Conservation (phyloP, 2,797 vertebrate genomes). For the Falco columbarius region DNA sequence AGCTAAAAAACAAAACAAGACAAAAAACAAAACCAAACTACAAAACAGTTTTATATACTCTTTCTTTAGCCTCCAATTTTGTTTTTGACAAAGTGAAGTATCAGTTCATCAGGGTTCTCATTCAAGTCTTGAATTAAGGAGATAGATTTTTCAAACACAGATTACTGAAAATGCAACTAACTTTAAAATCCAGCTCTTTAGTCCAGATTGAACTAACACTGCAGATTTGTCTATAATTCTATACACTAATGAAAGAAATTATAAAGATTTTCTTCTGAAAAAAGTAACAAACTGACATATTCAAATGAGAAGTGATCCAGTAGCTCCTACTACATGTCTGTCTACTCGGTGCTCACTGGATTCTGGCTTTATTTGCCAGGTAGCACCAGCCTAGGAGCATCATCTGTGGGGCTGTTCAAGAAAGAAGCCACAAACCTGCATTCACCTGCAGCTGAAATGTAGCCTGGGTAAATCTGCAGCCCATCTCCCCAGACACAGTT, state of each 20-base stretch:
- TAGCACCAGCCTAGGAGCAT: too few species aligned
- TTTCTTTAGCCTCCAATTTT: not conserved
- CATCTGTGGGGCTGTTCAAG: not conserved
- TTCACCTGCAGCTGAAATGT: rapidly evolving
- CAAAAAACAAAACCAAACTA: too few species aligned
- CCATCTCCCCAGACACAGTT: rapidly evolving
- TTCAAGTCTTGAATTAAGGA: not conserved
- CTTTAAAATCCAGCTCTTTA: not conserved
- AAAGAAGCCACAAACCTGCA: not conserved
- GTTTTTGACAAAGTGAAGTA: not conserved
- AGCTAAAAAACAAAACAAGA: not conserved
- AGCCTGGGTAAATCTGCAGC: not conserved
- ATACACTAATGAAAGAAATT: not conserved
- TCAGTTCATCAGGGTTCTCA: not conserved
- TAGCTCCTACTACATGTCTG: not conserved
- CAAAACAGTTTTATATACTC: not conserved
- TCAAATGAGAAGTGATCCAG: not conserved
- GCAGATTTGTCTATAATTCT: not conserved
- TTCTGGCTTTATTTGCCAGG: too few species aligned
- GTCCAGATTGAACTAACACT: not conserved
- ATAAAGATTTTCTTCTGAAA: not conserved
- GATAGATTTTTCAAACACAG: not conserved
- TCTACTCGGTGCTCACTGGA: not conserved
- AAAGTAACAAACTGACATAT: not conserved
- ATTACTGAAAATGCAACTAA: not conserved